A percentile compares a stretch with the other conserved stretches of the same genome.
phyloP scores from a whole-genome alignment of 1,140 invertebrate species.

The Saccostrea glomerata region DNA sequence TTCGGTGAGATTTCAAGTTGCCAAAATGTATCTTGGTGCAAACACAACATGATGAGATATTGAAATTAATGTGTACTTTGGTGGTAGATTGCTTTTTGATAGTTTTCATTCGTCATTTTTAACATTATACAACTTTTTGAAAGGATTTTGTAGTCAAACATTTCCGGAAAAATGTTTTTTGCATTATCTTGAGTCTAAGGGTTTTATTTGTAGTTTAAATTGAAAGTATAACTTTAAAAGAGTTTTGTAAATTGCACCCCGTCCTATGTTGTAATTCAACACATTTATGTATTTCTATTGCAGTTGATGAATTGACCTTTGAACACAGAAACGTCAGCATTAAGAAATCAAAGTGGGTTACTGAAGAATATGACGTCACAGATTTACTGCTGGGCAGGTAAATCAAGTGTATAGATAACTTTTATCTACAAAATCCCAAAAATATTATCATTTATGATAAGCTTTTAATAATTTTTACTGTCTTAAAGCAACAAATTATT shows the following conservation, averaged over 20 bases:
- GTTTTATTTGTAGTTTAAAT: neutral
- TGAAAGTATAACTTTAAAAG: neutral
- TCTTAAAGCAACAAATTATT: neutral
- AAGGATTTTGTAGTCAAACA: neutral
- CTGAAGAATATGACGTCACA: constrained; percentile 78
- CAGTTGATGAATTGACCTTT: constrained; percentile 74
- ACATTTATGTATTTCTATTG: neutral
- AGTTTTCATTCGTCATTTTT: neutral
- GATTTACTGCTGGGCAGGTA: constrained; percentile 79
- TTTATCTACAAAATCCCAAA: neutral
- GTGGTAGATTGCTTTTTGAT: neutral
- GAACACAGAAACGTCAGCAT: constrained; percentile 76
- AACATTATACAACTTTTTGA: neutral
- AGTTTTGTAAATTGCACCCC: neutral
- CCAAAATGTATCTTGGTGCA: neutral
- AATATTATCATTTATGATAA: neutral
- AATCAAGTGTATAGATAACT: constrained; percentile 55
- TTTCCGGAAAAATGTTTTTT: neutral
- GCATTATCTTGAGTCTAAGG: neutral
- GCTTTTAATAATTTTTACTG: neutral
- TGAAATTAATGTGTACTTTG: neutral
- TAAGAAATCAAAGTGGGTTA: constrained; percentile 78
- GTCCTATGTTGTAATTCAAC: neutral
- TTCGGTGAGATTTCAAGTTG: neutral
- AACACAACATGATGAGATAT: neutral